Evolutionary conservation across 2,888 invertebrate genomes (phyloP), one percentile per base, ranked within the genome.

Genomic region (Agriotes lineatus): DNA sequence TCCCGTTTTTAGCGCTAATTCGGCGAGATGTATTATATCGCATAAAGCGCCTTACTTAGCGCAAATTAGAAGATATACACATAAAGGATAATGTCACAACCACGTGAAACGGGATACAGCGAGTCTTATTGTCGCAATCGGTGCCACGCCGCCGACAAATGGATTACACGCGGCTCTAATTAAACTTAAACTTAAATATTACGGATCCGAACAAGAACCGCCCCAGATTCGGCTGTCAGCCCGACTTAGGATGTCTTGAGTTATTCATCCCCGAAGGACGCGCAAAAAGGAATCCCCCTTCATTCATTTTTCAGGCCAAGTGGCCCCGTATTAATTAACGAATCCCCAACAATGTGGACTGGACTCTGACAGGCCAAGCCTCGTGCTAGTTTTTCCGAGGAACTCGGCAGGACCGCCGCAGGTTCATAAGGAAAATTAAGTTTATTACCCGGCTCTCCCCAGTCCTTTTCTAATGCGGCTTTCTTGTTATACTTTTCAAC

Each of bases 61-160:
- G 58, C 50, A 65, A 65, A 65, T 65, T 45, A 58, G 58, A 39
- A 58, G 58, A 65, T 65, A 58, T 60, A 65, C 57, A 54, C 60
- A 60, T 66, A 66, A 66, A 66, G 59, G 60, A 60, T 66, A 66
- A 66, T 66, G 60, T 66, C 66, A 66, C 35, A 60, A 60, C 60
- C 65, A 58, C 65, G 58, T 58, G 37, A 64, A 56, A 56, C 42
- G 25, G 44, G 56, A 45, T 56, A 64, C 56, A 45, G 19, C 14
- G 37, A 58, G 58, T 58, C 57, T 58, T 65, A 58, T 52, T 65
- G 58, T 65, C 58, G 52, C 65, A 65, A 65, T 65, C 56, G 30
- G 44, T 56, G 35, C 48, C 56, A 64, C 19, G 35, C 48, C 19
- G 12, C 19, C 35, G 37, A 57, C 35, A 33, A 64, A 57, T 64